These are phyloP conservation scores for Carcina quercana DNA, from an alignment of 2,888 invertebrate species.

Conservation along the genomic window DNA sequence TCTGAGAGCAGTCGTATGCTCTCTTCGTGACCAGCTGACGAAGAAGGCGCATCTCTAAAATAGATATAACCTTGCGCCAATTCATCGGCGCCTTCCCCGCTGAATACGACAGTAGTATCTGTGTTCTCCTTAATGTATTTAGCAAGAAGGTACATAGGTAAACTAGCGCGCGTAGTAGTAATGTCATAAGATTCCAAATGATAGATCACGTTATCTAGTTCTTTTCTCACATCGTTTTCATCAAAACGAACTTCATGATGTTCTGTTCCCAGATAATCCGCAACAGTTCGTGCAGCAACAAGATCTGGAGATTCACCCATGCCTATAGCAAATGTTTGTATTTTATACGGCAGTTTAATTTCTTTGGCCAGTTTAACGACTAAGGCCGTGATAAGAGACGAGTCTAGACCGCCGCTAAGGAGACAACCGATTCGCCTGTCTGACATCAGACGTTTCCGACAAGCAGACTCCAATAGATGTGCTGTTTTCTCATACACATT, in stretches of 20 bases:
- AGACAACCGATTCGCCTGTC: slow-evolving; percentile 90
- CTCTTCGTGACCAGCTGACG: slow-evolving; percentile 83
- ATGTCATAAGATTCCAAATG: slow-evolving; percentile 93
- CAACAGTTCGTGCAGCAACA: slow-evolving; percentile 87
- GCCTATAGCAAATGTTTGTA: slow-evolving; percentile 93
- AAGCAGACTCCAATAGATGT: slow-evolving; percentile 79
- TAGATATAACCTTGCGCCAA: slow-evolving; percentile 97
- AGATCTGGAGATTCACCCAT: slow-evolving; percentile 93
- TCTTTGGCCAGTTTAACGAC: slow-evolving; percentile 79
- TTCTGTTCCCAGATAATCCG: slow-evolving; percentile 88
- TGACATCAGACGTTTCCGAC: slow-evolving; percentile 87
- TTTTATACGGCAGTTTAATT: slow-evolving; percentile 78
- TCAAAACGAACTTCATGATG: slow-evolving; percentile 93
- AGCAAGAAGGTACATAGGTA: slow-evolving; percentile 88
- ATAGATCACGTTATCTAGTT: slow-evolving; percentile 88
- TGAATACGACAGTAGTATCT: slow-evolving; percentile 90
- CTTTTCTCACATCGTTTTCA: slow-evolving; percentile 83
- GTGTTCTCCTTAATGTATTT: slow-evolving; percentile 88
- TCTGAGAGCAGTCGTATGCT: slow-evolving; percentile 81
- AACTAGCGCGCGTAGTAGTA: slow-evolving; percentile 88
- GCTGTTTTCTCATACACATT: slow-evolving; percentile 77
- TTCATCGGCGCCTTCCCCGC: slow-evolving; percentile 97
- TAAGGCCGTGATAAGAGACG: slow-evolving; percentile 86
- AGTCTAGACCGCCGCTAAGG: slow-evolving; percentile 90
- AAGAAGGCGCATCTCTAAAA: slow-evolving; percentile 90